A percentile compares a stretch with the other conserved stretches of the same genome.
phyloP scores from a whole-genome alignment of 2,797 vertebrate genomes.

The Mareca strepera region DNA sequence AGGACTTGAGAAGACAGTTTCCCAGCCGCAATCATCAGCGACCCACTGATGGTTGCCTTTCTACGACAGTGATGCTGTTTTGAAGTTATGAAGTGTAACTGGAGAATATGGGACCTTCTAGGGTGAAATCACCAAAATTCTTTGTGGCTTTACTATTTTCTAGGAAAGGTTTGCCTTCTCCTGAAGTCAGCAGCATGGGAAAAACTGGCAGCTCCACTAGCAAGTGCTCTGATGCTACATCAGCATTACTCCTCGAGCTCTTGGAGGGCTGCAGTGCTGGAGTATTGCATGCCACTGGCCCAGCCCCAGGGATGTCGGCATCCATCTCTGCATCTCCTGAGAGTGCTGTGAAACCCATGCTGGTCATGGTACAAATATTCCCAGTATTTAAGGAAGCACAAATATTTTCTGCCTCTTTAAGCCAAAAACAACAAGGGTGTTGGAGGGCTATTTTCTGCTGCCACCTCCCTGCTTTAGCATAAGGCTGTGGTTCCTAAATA shows the following conservation, averaged over 20 bases:
- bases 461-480: neutral
- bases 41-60: neutral
- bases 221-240: neutral
- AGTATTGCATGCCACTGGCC: neutral
- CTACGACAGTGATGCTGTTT: neutral
- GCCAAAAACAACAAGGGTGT: slow-evolving; percentile 38
- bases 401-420: slow-evolving; percentile 9
- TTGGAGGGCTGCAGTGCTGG: neutral
- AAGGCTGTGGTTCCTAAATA: neutral
- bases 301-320: neutral
- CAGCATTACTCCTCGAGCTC: neutral
- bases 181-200: neutral
- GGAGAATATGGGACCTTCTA: accelerated
- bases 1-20: neutral
- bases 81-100: neutral
- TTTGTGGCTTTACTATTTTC: neutral
- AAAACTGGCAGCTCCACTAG: neutral
- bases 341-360: neutral
- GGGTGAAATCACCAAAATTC: neutral
- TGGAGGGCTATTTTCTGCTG: neutral
- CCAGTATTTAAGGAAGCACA: neutral
- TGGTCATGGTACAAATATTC: neutral
- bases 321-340: neutral
- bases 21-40: neutral
- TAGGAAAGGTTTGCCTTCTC: neutral